Evolutionary conservation across 2,888 invertebrate genomes (phyloP), one percentile per base, ranked within the genome.

Genomic region (Cremastinae sp.): DNA sequence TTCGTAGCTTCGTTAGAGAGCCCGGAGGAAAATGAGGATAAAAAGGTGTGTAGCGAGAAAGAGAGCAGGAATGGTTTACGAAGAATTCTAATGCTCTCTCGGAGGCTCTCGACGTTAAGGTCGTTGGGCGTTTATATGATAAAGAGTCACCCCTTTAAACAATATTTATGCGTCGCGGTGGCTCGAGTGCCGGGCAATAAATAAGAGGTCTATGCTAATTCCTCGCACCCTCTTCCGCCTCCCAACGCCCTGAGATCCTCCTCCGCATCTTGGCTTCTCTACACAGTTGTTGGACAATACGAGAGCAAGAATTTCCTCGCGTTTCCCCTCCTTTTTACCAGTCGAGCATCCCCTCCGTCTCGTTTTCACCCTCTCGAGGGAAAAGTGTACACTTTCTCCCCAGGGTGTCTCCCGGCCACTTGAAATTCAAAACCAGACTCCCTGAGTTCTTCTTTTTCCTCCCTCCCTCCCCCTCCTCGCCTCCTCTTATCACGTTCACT

Each of bases 121-220:
- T 64, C 64, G 69, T 66, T 59, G 75, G 77, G 81, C 86, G 85
- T 86, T 86, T 85, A 84, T 85, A 85, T 84, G 86, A 86, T 85
- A 85, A 86, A 86, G 84, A 85, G 85, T 79, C 80, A 70, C 78
- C 81, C 81, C n/a, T n/a, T 84, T 85, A 84, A 86, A 85, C 83
- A 84, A 84, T 86, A 86, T 86, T 86, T 86, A 86, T 86, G 82
- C 75, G 78, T 77, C 82, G 79, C 75, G 75, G 78, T 75, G 79
- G 80, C 59, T 70, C 79, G 78, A 74, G 78, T 74, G 77, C 70
- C 74, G 59, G 36, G 82, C 80, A 82, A 85, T 85, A 84, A 86
- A 84, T 85, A 82, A 81, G 79, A 79, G 83, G 80, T 81, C 79
- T 82, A 84, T 84, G 82, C 81, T 83, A 82, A 83, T 83, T 82